Conservation (phyloP, 2,113 vertebrate genomes). For the Merops nubicus region DNA sequence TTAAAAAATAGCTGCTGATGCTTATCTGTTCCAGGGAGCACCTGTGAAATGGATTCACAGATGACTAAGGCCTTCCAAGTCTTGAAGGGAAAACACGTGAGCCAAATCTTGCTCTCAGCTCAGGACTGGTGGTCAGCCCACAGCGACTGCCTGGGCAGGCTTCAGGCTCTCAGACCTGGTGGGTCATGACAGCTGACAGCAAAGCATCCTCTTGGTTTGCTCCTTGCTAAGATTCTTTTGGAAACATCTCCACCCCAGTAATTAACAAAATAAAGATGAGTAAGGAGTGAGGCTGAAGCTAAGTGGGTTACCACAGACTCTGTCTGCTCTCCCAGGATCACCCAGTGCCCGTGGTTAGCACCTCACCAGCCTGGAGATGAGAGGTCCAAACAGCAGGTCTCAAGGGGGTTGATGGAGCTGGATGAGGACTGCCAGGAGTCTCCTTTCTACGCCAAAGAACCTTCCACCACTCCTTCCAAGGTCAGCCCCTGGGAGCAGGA, state of each 20-base stretch:
- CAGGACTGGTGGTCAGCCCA: neutral
- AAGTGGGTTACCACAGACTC: neutral
- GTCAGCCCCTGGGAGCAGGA: neutral
- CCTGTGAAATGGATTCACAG: neutral
- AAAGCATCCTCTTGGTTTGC: neutral
- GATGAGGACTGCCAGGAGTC: neutral
- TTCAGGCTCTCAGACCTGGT: neutral
- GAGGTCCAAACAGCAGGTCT: neutral
- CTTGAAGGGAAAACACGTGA: neutral
- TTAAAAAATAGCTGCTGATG: neutral
- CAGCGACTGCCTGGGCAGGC: rapidly evolving
- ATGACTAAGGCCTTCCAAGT: neutral
- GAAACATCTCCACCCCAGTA: neutral
- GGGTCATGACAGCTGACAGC: rapidly evolving
- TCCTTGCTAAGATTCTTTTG: neutral
- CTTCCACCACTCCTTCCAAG: neutral
- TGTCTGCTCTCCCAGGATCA: neutral
- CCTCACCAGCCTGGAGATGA: rapidly evolving
- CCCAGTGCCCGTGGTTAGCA: neutral
- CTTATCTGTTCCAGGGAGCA: neutral
- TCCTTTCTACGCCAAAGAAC: neutral
- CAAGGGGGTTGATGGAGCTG: neutral
- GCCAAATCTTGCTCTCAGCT: neutral
- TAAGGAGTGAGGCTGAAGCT: neutral
- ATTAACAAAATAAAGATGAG: neutral